These are phyloP conservation scores for Noturus placidus DNA, from an alignment of 2,113 vertebrate species.

Conservation along the genomic window DNA sequence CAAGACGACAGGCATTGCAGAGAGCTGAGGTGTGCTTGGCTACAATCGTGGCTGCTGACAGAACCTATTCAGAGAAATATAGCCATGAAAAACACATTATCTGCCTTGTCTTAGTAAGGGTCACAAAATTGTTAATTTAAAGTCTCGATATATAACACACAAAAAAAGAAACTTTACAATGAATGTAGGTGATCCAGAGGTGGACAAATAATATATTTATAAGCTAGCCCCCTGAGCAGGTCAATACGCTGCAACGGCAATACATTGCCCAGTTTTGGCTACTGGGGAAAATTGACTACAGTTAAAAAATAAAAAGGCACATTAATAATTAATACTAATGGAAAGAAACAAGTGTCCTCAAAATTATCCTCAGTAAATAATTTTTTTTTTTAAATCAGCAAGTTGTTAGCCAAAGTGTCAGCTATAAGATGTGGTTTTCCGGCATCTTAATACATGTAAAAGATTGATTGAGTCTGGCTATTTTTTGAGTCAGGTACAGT, in stretches of 20 bases:
- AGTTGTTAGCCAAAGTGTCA: neutral
- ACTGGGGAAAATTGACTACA: neutral
- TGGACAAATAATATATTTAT: neutral
- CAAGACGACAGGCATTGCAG: constrained; percentile 96
- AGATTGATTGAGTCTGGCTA: neutral
- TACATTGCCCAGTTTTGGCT: neutral
- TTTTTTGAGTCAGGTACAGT: neutral
- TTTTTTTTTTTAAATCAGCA: no score
- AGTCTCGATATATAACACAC: neutral
- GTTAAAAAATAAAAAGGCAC: neutral
- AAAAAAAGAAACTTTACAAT: neutral
- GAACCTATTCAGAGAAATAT: constrained; percentile 73
- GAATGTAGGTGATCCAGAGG: neutral
- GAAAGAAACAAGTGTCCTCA: neutral
- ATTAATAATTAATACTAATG: neutral
- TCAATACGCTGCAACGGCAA: neutral
- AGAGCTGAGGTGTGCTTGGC: constrained; percentile 97
- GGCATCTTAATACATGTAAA: neutral
- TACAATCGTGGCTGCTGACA: constrained; percentile 96
- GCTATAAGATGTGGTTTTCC: neutral
- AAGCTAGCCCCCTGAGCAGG: neutral
- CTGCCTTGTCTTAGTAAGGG: neutral
- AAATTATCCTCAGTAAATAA: neutral
- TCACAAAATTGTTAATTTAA: neutral
- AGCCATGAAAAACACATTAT: constrained; percentile 4